phyloP scores from a whole-genome alignment of 2,888 invertebrate species.

The Drosophila cognata region DNA sequence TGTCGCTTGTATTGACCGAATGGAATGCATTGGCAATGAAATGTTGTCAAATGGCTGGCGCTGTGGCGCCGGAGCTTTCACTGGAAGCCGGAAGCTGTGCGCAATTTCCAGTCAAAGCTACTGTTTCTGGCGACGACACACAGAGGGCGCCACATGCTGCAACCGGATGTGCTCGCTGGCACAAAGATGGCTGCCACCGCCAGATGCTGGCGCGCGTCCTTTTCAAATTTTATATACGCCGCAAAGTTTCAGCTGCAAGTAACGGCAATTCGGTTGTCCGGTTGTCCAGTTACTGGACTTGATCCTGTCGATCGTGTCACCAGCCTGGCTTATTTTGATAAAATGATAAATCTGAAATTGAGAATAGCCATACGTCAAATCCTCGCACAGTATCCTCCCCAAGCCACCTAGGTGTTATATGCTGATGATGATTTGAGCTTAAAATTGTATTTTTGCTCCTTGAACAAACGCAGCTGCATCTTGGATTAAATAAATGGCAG shows the following conservation, averaged over 20 bases:
- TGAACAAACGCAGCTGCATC: not conserved
- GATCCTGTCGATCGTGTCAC: slow-evolving; percentile 33
- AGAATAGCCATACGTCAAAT: not conserved
- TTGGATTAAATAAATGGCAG: not conserved
- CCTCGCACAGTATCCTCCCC: not conserved
- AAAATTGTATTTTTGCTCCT: not conserved
- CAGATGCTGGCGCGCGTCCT: slow-evolving; percentile 33
- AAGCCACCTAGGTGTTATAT: not conserved
- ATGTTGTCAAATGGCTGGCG: slow-evolving; percentile 35
- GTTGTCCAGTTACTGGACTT: not conserved
- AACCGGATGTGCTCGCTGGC: slow-evolving; percentile 15
- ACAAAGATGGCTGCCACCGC: slow-evolving; percentile 29
- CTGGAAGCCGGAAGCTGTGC: slow-evolving; percentile 69
- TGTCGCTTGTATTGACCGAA: not conserved
- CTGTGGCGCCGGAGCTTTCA: slow-evolving; percentile 29
- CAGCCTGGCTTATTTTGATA: not conserved
- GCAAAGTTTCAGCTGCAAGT: slow-evolving; percentile 10
- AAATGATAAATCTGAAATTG: slow-evolving; percentile 1
- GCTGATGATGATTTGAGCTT: not conserved
- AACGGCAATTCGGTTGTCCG: not conserved
- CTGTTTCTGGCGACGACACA: slow-evolving; percentile 5
- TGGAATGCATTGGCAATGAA: slow-evolving; percentile 37
- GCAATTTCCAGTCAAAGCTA: slow-evolving; percentile 59
- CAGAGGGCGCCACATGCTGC: slow-evolving; percentile 44
- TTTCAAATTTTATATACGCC: slow-evolving; percentile 2